These are phyloP conservation scores for Galeruca laticollis DNA, from an alignment of 2,888 invertebrate species.

Conservation along the genomic window DNA sequence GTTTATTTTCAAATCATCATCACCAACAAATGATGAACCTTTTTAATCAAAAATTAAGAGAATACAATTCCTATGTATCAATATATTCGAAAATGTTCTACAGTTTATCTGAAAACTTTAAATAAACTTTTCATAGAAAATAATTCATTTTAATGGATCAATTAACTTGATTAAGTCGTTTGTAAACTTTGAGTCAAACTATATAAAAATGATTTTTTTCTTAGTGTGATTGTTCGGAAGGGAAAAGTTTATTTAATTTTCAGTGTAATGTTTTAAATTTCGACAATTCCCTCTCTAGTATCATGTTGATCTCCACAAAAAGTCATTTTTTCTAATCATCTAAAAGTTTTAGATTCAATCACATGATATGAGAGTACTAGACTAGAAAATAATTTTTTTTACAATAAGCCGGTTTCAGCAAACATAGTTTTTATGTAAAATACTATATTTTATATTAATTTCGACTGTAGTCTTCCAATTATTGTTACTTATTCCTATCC, in stretches of 20 bases:
- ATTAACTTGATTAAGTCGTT: too few species aligned
- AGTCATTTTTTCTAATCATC: slow-evolving; percentile 19
- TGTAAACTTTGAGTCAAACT: not conserved
- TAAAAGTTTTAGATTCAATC: slow-evolving; percentile 25
- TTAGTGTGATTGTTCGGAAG: too few species aligned
- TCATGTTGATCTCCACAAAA: slow-evolving; percentile 3
- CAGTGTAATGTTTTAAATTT: slow-evolving; percentile 10
- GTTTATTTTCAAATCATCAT: not conserved
- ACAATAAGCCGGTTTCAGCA: slow-evolving; percentile 16
- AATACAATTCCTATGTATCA: not conserved
- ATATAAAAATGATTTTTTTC: too few species aligned
- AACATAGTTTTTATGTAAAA: slow-evolving; percentile 22
- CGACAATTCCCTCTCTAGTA: slow-evolving; percentile 22
- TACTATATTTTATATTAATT: not conserved
- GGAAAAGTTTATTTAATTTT: not conserved
- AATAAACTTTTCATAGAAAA: too few species aligned
- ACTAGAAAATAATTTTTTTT: slow-evolving; percentile 26
- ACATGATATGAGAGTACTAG: slow-evolving; percentile 34
- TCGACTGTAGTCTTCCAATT: not conserved
- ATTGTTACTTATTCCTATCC: too few species aligned
- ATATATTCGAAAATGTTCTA: not conserved
- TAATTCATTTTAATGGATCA: too few species aligned
- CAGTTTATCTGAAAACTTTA: not conserved
- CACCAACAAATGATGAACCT: not conserved
- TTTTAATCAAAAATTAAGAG: not conserved